phyloP scores from a whole-genome alignment of 1,140 invertebrate genomes.

The Drosophila bocqueti region DNA sequence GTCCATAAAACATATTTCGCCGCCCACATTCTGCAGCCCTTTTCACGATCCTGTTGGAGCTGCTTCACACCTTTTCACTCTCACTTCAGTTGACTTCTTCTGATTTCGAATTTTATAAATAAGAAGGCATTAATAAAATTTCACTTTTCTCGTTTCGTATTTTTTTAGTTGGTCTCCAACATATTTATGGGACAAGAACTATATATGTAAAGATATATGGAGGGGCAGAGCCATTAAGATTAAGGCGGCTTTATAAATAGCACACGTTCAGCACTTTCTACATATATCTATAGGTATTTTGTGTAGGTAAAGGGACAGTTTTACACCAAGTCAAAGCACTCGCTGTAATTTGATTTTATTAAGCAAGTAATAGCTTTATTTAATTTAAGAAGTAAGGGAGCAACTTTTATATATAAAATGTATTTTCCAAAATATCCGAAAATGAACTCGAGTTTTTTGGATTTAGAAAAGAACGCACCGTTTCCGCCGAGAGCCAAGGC shows the following conservation, averaged over 20 bases:
- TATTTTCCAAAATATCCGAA: background rate
- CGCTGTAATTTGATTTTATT: slow-evolving; percentile 5
- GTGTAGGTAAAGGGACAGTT: slow-evolving; percentile 15
- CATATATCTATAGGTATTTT: slow-evolving; percentile 30
- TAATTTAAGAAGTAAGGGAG: background rate
- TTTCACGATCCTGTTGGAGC: slow-evolving; percentile 29
- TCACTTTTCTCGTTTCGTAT: slow-evolving; percentile 31
- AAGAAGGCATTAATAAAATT: slow-evolving; percentile 69
- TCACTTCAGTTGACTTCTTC: slow-evolving; percentile 45
- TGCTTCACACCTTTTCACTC: slow-evolving; percentile 56
- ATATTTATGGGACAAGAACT: slow-evolving; percentile 53
- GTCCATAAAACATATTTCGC: slow-evolving; percentile 70
- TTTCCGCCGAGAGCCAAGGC: slow-evolving; percentile 65
- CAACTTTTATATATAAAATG: slow-evolving; percentile 6
- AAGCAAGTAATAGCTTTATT: background rate
- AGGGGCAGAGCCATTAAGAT: slow-evolving; percentile 66
- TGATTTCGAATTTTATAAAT: slow-evolving; percentile 62
- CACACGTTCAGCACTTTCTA: slow-evolving; percentile 54
- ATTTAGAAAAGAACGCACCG: slow-evolving; percentile 56
- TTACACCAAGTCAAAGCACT: slow-evolving; percentile 13
- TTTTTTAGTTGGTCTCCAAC: slow-evolving; percentile 43
- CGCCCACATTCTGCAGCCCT: slow-evolving; percentile 64
- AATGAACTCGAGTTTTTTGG: slow-evolving; percentile 7
- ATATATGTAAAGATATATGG: slow-evolving; percentile 52
- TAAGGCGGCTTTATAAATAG: slow-evolving; percentile 75